Evolutionary conservation across 2,888 invertebrate species (phyloP).

Genomic region (Brachypalpus laphriformis): DNA sequence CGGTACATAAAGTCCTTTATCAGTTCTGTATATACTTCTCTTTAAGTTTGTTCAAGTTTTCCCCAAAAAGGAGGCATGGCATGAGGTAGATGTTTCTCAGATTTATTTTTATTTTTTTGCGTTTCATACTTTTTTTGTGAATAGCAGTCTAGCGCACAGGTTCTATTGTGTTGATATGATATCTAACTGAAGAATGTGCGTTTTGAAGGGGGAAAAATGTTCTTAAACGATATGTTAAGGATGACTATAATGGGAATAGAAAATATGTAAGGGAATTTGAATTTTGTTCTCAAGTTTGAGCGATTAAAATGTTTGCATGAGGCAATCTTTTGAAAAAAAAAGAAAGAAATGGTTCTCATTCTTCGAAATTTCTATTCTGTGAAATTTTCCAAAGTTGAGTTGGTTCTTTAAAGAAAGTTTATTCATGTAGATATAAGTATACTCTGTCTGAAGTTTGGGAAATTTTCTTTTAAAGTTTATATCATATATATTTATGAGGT

Average conservation of each 20-base stretch:
- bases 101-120: not conserved
- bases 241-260: not conserved
- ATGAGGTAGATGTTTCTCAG: not conserved
- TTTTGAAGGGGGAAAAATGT: not conserved
- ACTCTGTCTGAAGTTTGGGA: conserved; percentile 12
- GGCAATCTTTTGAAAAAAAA: conserved; percentile 14
- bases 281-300: conserved; percentile 42
- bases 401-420: conserved; percentile 20
- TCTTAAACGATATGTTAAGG: not conserved
- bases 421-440: conserved; percentile 14
- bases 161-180: conserved; percentile 24
- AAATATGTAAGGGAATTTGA: conserved; percentile 25
- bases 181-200: not conserved
- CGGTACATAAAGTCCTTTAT: conserved; percentile 31
- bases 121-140: not conserved
- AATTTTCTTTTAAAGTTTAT: no score
- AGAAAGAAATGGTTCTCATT: not conserved
- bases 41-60: conserved; percentile 49
- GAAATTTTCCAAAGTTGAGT: not conserved
- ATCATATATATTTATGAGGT: not conserved
- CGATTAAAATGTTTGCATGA: conserved; percentile 61
- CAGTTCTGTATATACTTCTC: conserved; percentile 26
- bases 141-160: not conserved
- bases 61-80: not conserved
- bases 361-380: not conserved